Base-by-base conservation (phyloP, 2,888 invertebrate species). In the Oligia strigilis region DNA sequence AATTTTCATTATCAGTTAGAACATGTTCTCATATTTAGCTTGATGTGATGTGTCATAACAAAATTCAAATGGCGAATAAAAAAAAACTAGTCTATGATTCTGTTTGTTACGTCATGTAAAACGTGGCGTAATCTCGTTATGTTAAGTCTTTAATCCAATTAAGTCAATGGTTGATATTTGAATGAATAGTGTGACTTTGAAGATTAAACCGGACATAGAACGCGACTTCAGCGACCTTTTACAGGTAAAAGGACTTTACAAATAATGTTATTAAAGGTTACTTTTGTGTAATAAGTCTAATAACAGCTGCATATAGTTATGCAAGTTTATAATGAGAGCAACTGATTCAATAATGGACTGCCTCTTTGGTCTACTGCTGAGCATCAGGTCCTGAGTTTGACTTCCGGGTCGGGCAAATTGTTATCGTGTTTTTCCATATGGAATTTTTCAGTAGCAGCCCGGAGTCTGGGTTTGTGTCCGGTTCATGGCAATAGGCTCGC, bases 71-170 rank as follows among this genome's bases (percentile, higher is more conserved):
- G 23, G 40, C 4, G 11, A 23, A 58, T 52, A 65, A 9, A 77
- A 70, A 65, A 52, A 67, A 52, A 5, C 40, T 60, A 46, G 23
- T 71, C 55, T 58, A 49, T 36, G 14, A 46, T 23, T 67, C 40
- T 14, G 6, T 66, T 19, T 40, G 9, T 75, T 79, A 67, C 62
- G 64, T 80, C 69, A 74, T n/a, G 69, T 29, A 46, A 11, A 62
- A 67, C 13, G n/a, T 80, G 71, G 66, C 75, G 73, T 84, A 78
- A 85, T 72, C 60, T 70, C 52, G 60, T 71, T 64, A 67, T 77
- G 58, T 76, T 79, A 73, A 76, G 70, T 46, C n/a, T 71, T 75
- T 84, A 77, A 87, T 83, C 84, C 80, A 87, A 85, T 87, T 87
- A 85, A 49, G 13, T 19, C 75, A 71, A 58, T 80, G 43, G 74